Percentiles rank a stretch among this genome's conserved stretches.
phyloP scores from a whole-genome alignment of 2,113 vertebrate genomes.

The Myrmecobius fasciatus region DNA sequence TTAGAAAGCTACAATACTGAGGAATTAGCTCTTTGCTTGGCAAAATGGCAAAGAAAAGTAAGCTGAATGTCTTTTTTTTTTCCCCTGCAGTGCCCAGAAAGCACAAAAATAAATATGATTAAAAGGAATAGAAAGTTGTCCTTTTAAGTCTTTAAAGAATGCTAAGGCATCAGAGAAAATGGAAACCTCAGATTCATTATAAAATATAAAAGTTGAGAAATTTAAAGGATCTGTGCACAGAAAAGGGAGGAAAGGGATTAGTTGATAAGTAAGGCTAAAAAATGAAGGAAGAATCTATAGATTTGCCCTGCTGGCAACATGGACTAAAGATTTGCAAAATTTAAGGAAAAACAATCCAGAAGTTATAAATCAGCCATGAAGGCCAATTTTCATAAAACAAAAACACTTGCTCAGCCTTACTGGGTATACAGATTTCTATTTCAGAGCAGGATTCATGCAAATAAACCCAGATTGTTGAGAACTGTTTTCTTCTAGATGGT shows the following conservation, averaged over 20 bases:
- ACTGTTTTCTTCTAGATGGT: background rate
- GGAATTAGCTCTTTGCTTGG: background rate
- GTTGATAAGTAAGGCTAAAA: background rate
- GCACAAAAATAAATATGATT: constrained; percentile 5
- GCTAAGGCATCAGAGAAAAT: background rate
- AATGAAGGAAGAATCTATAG: background rate
- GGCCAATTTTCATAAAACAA: background rate
- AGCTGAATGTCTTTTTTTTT: constrained; percentile 45
- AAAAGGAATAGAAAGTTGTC: constrained; percentile 10
- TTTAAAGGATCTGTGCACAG: background rate
- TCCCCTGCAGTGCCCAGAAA: background rate
- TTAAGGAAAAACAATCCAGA: constrained; percentile 31
- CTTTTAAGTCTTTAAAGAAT: constrained; percentile 5
- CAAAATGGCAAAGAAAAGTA: constrained; percentile 15
- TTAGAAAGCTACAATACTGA: background rate
- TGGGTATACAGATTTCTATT: background rate
- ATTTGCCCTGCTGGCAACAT: background rate
- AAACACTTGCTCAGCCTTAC: background rate
- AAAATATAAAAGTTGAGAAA: background rate
- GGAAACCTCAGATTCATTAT: background rate
- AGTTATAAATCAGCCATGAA: background rate
- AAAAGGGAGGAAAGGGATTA: constrained; percentile 11
- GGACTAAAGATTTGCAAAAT: background rate
- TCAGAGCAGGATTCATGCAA: constrained; percentile 29
- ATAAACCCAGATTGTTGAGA: constrained; percentile 39